Evolutionary conservation across 2,888 invertebrate species (phyloP).

Genomic region (Oscheius sp.): DNA sequence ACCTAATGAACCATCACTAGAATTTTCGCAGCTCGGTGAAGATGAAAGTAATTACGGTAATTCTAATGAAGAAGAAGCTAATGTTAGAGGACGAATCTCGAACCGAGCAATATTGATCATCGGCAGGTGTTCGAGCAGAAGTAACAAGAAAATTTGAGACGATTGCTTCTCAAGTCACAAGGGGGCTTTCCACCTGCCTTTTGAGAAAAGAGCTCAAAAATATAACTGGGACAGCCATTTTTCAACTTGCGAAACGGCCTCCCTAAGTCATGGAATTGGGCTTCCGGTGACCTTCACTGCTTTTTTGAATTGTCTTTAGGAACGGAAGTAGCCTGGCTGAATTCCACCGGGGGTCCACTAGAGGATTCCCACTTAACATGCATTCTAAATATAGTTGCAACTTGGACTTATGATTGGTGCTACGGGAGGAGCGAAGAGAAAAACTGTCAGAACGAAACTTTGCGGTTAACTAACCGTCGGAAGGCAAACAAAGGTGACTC

Average conservation of each 20-base stretch:
- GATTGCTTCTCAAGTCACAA: too few species aligned
- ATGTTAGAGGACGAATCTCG: neutral
- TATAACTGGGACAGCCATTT: neutral
- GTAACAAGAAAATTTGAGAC: neutral
- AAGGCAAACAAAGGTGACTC: neutral
- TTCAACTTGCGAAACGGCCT: neutral
- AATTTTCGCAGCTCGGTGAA: slow-evolving; percentile 8
- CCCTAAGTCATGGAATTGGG: neutral
- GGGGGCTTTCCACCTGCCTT: too few species aligned
- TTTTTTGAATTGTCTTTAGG: neutral
- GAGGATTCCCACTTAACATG: slow-evolving; percentile 9
- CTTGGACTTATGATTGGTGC: too few species aligned
- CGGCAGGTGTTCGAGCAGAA: slow-evolving; percentile 11
- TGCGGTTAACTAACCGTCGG: neutral
- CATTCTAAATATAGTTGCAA: slow-evolving; percentile 7
- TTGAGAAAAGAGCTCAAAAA: too few species aligned
- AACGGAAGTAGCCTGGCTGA: slow-evolving; percentile 2
- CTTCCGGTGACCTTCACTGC: slow-evolving; percentile 15
- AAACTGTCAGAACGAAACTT: too few species aligned
- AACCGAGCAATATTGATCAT: slow-evolving; percentile 8
- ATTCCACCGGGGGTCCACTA: slow-evolving; percentile 19
- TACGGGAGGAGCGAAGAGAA: too few species aligned
- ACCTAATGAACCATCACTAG: neutral
- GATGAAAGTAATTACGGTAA: too few species aligned
- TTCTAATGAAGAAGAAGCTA: too few species aligned